Conservation (phyloP, 2,797 vertebrate genomes). For the Ctenopoma multispine region DNA sequence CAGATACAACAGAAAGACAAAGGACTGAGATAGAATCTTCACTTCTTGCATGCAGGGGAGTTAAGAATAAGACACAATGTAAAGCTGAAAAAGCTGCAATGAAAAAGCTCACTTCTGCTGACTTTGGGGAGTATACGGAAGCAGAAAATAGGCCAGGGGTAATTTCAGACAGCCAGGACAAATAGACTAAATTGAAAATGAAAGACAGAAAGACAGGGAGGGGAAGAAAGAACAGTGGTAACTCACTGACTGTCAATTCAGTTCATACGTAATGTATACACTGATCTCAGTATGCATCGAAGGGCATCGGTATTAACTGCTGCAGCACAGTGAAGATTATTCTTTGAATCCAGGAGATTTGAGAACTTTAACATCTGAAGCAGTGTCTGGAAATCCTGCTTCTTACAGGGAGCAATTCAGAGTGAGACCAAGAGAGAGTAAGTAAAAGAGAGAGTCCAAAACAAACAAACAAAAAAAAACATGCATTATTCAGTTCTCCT, state of each 20-base stretch:
- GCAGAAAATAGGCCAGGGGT: slow-evolving; percentile 48
- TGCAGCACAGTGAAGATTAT: not conserved
- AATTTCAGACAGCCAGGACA: slow-evolving; percentile 48
- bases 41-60: not conserved
- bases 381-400: not conserved
- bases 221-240: slow-evolving; percentile 5
- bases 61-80: slow-evolving; percentile 25
- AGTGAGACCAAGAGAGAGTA: no score
- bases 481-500: not conserved
- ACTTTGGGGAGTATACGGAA: slow-evolving; percentile 47
- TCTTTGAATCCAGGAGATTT: slow-evolving; percentile 13
- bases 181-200: slow-evolving; percentile 12
- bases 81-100: slow-evolving; percentile 35
- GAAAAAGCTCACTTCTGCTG: slow-evolving; percentile 34
- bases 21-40: not conserved
- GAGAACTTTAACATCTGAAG: slow-evolving; percentile 16
- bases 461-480: not conserved
- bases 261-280: slow-evolving; percentile 7
- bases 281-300: not conserved
- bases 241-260: slow-evolving; percentile 6
- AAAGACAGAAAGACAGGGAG: slow-evolving; percentile 1
- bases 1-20: not conserved
- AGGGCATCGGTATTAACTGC: not conserved
- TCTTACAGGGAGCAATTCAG: slow-evolving; percentile 19
- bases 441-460: not conserved